phyloP scores from a whole-genome alignment of 92 coral and sea anemone genomes.

The Porites rus region DNA sequence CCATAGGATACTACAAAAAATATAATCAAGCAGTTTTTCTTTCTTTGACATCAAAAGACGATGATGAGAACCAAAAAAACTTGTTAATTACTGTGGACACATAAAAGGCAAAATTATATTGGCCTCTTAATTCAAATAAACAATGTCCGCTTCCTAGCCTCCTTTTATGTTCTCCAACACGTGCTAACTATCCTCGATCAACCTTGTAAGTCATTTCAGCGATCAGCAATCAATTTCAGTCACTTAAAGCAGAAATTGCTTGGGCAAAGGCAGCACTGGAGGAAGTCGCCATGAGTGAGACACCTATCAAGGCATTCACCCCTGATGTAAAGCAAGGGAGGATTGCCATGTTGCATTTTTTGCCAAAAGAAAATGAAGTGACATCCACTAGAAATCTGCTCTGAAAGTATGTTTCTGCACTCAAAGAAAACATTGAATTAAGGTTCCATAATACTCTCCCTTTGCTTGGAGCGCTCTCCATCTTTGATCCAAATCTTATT shows the following conservation, averaged over 20 bases:
- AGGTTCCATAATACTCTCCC: constrained; percentile 51
- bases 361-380: constrained; percentile 34
- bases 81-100: no score
- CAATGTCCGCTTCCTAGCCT: no score
- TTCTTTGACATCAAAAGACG: no score
- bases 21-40: no score
- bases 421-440: constrained; percentile 40
- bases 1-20: no score
- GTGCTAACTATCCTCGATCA: no score
- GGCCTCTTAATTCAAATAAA: no score
- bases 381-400: constrained; percentile 45
- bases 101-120: no score
- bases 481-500: constrained; percentile 60
- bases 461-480: constrained; percentile 53
- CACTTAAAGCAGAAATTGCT: constrained; percentile 62
- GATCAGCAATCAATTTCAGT: constrained; percentile 46
- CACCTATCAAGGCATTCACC: constrained; percentile 34
- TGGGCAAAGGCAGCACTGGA: constrained; percentile 52
- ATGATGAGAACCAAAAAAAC: no score
- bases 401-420: constrained; percentile 32
- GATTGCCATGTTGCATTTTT: constrained; percentile 43
- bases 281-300: constrained; percentile 36
- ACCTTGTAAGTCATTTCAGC: no score
- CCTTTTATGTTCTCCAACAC: no score
- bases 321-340: constrained; percentile 65